Base-by-base conservation (phyloP, 2,888 invertebrate species). In the Cosmia trapezina region DNA sequence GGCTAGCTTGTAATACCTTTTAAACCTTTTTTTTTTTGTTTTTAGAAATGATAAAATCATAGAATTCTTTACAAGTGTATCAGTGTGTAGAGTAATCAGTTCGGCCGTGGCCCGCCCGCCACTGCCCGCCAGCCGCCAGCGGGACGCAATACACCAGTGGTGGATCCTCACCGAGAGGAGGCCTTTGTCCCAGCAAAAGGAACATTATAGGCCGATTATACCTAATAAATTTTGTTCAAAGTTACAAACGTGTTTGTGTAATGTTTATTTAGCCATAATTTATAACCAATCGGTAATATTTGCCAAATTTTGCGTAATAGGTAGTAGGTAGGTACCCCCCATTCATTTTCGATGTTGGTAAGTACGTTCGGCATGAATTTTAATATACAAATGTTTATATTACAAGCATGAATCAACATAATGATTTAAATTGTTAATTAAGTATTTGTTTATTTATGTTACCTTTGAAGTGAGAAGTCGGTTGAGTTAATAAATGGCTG, bases 401-500 rank as follows among this genome's bases (percentile, higher is more conserved):
- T 41, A 64, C 63, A 45, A 47, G 61, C 76, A n/a, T 57, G 12
- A 64, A 64, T 41, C 49, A 63, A 79, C 43, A 73, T 28, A 12
- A 37, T n/a, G 45, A 19, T 63, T 67, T 37, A 22, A 45, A 59
- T 51, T 49, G 45, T 4, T 62, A 72, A 61, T 60, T 61, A 33
- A n/a, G 33, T 54, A 22, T 65, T 61, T 57, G 64, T 71, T 59
- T 65, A 59, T 41, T 22, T 45, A 54, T 33, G 41, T 47, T 33
- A 64, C 54, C 14, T 61, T 68, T 54, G 19, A 78, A 78, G 49
- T 73, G 67, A 45, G 28, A 74, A 68, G 41, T 74, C 41, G 60
- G 43, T 11, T 19, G 12, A 47, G 17, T 64, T 80, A n/a, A 75
- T 65, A 59, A 69, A 61, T 69, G 12, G 4, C 8, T 33, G 12